A percentile compares a stretch with the other conserved stretches of the same genome.
Conservation (phyloP, 2,113 vertebrate genomes). For the Phocoena sinus region DNA sequence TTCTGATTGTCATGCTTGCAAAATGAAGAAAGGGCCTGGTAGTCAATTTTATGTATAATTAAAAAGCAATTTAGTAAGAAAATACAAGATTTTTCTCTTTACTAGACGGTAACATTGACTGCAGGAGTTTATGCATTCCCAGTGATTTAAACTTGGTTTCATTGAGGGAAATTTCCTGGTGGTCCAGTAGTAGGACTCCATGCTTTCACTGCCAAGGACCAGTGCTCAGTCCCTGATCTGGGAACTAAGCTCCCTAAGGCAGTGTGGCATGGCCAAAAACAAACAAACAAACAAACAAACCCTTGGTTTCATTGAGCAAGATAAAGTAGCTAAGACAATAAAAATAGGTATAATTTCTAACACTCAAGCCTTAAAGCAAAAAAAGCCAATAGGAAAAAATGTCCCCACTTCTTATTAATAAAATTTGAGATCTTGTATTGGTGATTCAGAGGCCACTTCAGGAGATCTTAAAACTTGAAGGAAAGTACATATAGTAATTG, state of each 20-base stretch:
- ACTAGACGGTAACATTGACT: not conserved
- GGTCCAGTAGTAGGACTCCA: not conserved
- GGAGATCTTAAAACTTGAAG: not conserved
- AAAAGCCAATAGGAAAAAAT: not conserved
- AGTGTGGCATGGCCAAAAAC: not conserved
- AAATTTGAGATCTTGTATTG: not conserved
- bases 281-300: not conserved
- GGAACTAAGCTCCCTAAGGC: not conserved
- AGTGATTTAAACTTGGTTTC: not conserved
- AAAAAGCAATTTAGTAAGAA: not conserved
- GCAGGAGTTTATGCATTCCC: not conserved
- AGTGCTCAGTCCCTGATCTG: not conserved
- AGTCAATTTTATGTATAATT: not conserved
- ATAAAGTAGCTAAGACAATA: not conserved
- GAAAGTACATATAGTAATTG: fast-evolving
- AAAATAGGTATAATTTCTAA: not conserved
- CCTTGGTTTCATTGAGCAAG: not conserved
- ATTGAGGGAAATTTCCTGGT: not conserved
- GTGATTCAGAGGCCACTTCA: not conserved
- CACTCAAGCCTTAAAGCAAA: not conserved
- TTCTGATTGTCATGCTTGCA: not conserved
- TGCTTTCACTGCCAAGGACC: not conserved
- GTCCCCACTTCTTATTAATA: not conserved
- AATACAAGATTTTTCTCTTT: not conserved
- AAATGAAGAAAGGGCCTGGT: not conserved